Conservation (phyloP, 35 echinoderm and acorn worm genomes). For the Ophioderma brevispina region DNA sequence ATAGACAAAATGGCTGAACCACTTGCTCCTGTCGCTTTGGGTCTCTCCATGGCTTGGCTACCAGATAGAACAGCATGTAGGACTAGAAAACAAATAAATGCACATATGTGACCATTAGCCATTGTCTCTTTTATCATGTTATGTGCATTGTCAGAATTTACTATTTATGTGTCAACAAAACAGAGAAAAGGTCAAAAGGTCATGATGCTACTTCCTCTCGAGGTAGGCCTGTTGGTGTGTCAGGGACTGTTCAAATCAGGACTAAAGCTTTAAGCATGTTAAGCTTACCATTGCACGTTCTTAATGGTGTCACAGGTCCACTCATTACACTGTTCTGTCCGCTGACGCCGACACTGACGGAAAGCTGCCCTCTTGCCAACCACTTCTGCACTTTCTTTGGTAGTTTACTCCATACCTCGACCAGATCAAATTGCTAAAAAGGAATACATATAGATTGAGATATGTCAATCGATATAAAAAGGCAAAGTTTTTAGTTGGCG, state of each 20-base stretch:
- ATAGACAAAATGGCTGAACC: conserved; percentile 85
- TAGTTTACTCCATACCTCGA: conserved; percentile 42
- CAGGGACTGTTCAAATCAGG: too few relatives aligned
- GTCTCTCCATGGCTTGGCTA: conserved; percentile 76
- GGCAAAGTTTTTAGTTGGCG: too few relatives aligned
- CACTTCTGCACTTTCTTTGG: conserved; percentile 52
- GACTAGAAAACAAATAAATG: conserved; percentile 33
- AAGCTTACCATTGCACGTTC: conserved; percentile 97
- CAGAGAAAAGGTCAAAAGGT: neutral
- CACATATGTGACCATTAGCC: neutral
- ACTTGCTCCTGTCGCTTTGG: conserved; percentile 79
- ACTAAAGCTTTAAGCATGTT: too few relatives aligned
- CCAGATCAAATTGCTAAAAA: conserved; percentile 51
- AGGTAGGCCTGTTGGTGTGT: too few relatives aligned
- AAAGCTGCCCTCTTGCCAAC: conserved; percentile 60
- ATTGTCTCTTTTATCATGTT: too few relatives aligned
- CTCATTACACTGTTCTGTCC: conserved; percentile 26
- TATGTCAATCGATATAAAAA: neutral
- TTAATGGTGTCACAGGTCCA: conserved; percentile 71
- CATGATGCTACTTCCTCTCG: neutral
- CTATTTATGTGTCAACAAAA: neutral
- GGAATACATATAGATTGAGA: neutral
- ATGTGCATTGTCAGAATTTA: neutral
- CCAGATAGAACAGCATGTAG: conserved; percentile 93
- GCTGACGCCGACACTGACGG: conserved; percentile 32